Percentiles rank a stretch among this genome's conserved stretches.
Conservation (phyloP, 2,797 vertebrate species). For the Lacerta viridis region DNA sequence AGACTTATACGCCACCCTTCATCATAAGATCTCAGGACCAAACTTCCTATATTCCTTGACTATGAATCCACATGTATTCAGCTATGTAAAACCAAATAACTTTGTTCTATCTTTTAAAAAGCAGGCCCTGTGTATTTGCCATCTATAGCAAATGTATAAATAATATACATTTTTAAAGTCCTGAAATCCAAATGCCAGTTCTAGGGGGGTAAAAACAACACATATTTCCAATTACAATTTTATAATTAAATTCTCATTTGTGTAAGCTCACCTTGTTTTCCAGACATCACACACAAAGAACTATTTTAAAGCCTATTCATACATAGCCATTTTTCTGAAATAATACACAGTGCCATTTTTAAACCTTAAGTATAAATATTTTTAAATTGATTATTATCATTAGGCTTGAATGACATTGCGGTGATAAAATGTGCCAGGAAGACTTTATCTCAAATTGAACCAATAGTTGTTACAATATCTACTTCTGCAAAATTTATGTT, state of each 20-base stretch:
- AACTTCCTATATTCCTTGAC: background rate
- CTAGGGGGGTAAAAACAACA: background rate
- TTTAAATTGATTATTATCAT: conserved; percentile 51
- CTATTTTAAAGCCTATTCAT: background rate
- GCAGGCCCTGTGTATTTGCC: background rate
- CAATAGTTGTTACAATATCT: conserved; percentile 47
- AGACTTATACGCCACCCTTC: too few species aligned
- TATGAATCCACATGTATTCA: background rate
- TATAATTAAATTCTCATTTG: conserved; percentile 28
- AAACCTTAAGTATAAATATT: background rate
- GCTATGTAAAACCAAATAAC: background rate
- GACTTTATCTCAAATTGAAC: conserved; percentile 54
- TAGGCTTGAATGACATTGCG: background rate
- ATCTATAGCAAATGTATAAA: background rate
- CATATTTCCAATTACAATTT: accelerated
- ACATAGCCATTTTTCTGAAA: background rate
- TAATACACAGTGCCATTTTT: background rate
- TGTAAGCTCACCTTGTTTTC: background rate
- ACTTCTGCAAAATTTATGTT: conserved; percentile 74
- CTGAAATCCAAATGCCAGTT: background rate
- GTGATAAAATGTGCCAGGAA: conserved; percentile 36
- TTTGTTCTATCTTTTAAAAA: background rate
- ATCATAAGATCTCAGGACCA: background rate
- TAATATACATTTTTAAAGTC: background rate
- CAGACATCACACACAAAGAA: conserved; percentile 18